phyloP scores from a whole-genome alignment of 2,113 vertebrate species.

The Pampusana beccarii region DNA sequence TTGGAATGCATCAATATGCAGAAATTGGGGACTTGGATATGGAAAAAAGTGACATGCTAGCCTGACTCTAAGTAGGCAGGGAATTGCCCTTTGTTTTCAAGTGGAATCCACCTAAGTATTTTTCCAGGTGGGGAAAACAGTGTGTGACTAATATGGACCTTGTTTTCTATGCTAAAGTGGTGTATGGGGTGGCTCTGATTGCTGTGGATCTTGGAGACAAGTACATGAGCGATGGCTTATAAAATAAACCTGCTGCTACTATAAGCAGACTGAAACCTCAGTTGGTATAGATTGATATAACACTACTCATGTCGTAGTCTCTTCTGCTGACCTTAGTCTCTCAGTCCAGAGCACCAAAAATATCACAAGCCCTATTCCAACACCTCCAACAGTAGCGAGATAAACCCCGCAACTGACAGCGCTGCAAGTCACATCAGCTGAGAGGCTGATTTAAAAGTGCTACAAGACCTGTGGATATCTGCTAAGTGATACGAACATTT shows the following conservation, averaged over 20 bases:
- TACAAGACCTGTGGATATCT: neutral
- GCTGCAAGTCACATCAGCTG: neutral
- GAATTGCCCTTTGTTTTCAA: neutral
- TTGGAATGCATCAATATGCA: neutral
- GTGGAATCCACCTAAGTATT: neutral
- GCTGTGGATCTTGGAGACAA: neutral
- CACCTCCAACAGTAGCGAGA: neutral
- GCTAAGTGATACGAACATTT: neutral
- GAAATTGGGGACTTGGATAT: neutral
- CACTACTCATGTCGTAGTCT: neutral
- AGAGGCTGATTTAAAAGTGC: neutral
- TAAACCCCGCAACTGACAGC: neutral
- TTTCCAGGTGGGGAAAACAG: neutral
- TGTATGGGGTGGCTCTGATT: neutral
- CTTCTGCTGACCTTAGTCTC: neutral
- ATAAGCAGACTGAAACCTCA: neutral
- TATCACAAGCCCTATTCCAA: neutral
- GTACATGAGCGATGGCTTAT: neutral
- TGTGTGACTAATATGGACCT: neutral
- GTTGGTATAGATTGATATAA: neutral
- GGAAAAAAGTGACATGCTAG: neutral
- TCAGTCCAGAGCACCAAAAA: neutral
- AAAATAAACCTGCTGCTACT: neutral
- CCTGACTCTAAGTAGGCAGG: neutral
- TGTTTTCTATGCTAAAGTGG: neutral